phyloP scores from a whole-genome alignment of 1,140 invertebrate species.

The Aphaenogaster rudis region DNA sequence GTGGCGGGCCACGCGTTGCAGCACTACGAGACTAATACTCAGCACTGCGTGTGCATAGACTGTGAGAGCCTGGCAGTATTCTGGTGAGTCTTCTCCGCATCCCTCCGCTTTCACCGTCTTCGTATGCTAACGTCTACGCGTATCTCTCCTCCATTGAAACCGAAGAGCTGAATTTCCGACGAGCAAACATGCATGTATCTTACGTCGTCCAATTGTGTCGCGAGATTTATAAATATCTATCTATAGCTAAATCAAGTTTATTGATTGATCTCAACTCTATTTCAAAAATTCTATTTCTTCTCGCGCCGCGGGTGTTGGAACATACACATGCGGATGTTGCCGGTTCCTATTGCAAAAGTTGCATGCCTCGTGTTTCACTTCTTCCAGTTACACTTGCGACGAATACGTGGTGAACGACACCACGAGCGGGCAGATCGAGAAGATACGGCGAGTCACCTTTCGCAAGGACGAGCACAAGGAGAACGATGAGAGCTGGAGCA shows the following conservation, averaged over 20 bases:
- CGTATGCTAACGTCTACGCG: background rate
- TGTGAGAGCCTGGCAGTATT: slow-evolving; percentile 92
- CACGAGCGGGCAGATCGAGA: slow-evolving; percentile 88
- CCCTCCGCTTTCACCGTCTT: slow-evolving; percentile 51
- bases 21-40: slow-evolving; percentile 89
- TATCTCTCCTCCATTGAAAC: slow-evolving; percentile 4
- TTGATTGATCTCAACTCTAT: background rate
- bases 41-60: slow-evolving; percentile 92
- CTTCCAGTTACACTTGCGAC: slow-evolving; percentile 93
- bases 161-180: background rate
- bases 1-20: slow-evolving; percentile 92
- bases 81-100: slow-evolving; percentile 88
- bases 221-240: background rate
- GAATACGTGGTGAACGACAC: slow-evolving; percentile 93
- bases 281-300: background rate
- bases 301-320: background rate
- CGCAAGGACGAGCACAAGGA: slow-evolving; percentile 84
- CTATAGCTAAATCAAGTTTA: background rate
- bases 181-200: background rate
- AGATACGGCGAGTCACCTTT: slow-evolving; percentile 87
- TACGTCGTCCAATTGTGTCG: background rate
- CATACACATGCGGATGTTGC: too few species aligned
- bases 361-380: slow-evolving; percentile 20
- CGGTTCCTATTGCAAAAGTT: background rate
- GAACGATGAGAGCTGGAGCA: slow-evolving; percentile 84